Conservation (phyloP, 2,113 vertebrate species). For the Peromyscus leucopus region DNA sequence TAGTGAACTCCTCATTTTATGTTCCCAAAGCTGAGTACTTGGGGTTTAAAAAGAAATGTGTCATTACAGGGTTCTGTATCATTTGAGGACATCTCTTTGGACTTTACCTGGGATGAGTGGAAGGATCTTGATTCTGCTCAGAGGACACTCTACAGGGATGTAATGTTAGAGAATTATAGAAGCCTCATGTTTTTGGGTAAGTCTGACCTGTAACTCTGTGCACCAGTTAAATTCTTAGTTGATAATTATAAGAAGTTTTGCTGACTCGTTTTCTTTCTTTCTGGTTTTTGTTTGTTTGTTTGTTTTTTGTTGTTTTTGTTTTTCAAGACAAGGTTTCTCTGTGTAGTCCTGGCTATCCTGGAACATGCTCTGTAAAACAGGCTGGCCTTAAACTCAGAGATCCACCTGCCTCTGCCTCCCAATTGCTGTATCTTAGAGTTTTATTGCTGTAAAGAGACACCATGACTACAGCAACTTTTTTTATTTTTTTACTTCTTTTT, state of each 20-base stretch:
- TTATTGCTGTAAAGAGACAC: background rate
- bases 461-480: background rate
- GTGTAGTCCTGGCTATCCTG: background rate
- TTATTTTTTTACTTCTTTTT: too few relatives aligned
- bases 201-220: background rate
- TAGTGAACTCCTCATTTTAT: background rate
- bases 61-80: background rate
- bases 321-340: background rate
- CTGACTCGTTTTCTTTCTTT: background rate
- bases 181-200: background rate
- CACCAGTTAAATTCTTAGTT: background rate
- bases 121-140: background rate
- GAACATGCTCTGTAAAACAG: background rate
- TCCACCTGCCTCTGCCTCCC: background rate
- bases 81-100: background rate
- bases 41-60: background rate
- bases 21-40: background rate
- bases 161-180: constrained; percentile 27
- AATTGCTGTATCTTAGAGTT: background rate
- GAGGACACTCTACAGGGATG: constrained; percentile 12
- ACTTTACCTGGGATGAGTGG: background rate
- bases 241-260: background rate
- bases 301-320: background rate
- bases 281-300: background rate
- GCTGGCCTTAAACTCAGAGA: background rate